Evolutionary conservation across 2,113 vertebrate genomes (phyloP).

Genomic region (Arenaria interpres): DNA sequence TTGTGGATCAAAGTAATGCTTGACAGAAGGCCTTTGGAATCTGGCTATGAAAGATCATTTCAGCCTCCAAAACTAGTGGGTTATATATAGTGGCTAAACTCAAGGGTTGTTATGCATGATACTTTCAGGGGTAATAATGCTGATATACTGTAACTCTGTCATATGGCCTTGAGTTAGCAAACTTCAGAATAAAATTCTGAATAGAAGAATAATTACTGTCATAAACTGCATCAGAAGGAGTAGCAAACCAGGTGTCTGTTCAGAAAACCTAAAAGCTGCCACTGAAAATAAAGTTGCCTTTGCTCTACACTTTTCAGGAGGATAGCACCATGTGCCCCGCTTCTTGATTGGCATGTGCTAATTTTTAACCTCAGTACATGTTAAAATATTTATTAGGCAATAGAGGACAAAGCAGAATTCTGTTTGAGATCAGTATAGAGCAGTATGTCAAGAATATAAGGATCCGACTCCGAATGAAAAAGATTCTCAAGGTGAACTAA

Average conservation of each 20-base stretch:
- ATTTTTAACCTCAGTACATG: background rate
- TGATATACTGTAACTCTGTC: background rate
- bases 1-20: background rate
- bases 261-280: background rate
- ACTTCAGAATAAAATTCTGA: background rate
- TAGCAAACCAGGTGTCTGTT: background rate
- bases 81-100: background rate
- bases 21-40: background rate
- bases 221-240: background rate
- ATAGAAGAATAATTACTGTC: background rate
- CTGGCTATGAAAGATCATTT: background rate
- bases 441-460: background rate
- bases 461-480: background rate
- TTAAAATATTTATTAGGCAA: background rate
- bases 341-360: background rate
- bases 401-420: background rate
- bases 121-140: background rate
- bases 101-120: background rate
- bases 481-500: background rate
- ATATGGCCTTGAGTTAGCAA: background rate
- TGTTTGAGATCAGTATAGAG: background rate
- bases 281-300: background rate
- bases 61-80: background rate
- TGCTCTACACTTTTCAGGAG: background rate
- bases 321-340: background rate